Conservation (phyloP, 1,140 invertebrate species). For the Drosophila pseudoananassae region DNA sequence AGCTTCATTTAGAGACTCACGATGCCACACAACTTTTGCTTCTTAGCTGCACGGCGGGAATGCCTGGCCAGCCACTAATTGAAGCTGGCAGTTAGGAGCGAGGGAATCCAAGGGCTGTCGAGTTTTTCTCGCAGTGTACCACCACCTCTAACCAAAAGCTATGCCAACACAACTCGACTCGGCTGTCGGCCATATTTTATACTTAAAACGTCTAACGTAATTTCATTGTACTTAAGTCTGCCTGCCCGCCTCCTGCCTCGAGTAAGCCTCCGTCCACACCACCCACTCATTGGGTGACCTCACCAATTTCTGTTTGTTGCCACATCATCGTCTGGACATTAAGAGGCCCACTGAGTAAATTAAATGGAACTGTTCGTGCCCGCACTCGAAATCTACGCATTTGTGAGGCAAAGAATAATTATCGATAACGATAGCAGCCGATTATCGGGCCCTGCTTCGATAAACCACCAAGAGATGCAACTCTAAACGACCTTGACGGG, state of each 20-base stretch:
- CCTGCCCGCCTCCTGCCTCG: neutral
- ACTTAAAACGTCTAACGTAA: conserved; percentile 78
- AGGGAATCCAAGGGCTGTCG: neutral
- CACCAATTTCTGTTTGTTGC: conserved; percentile 39
- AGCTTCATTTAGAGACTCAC: conserved; percentile 44
- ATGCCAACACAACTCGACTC: conserved; percentile 17
- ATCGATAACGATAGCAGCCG: conserved; percentile 19
- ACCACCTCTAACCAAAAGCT: neutral
- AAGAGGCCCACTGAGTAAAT: conserved; percentile 51
- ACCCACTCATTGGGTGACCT: conserved; percentile 11
- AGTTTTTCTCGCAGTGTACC: neutral
- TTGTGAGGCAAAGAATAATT: conserved; percentile 21
- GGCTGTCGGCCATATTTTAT: conserved; percentile 76
- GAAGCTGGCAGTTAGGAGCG: neutral
- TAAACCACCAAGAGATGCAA: conserved; percentile 8
- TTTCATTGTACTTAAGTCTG: conserved; percentile 71
- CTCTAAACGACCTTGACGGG: conserved; percentile 1
- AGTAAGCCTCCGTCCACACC: too few relatives aligned
- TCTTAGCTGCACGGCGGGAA: conserved; percentile 17
- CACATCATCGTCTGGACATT: conserved; percentile 28
- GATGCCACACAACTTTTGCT: conserved; percentile 30
- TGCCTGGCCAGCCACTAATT: neutral
- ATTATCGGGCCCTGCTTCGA: neutral
- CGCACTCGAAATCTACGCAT: conserved; percentile 19
- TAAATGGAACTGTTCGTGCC: conserved; percentile 63